phyloP scores from a whole-genome alignment of 2,888 invertebrate genomes.

The Quadroppia sp. region DNA sequence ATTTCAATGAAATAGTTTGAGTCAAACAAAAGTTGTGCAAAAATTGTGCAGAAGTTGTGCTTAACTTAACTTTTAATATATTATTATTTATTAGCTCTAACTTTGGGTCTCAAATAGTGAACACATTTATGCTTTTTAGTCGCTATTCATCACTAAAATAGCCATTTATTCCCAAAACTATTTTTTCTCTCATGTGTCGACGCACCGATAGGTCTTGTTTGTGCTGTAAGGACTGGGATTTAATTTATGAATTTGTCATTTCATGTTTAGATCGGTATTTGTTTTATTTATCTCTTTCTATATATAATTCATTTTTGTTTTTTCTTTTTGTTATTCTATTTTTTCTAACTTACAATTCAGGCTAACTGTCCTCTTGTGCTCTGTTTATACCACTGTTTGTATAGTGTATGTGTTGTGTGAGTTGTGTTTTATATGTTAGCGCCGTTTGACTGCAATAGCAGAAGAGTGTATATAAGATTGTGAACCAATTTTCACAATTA shows the following conservation, averaged over 20 bases:
- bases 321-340: background rate
- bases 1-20: too few species aligned
- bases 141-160: background rate
- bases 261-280: slow-evolving; percentile 12
- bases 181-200: background rate
- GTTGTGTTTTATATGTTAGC: too few species aligned
- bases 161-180: background rate
- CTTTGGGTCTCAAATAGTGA: background rate
- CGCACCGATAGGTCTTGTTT: background rate
- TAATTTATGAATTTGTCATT: slow-evolving; percentile 18
- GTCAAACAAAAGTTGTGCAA: too few species aligned
- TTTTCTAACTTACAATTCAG: too few species aligned
- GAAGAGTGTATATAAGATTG: too few species aligned
- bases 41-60: background rate
- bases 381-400: too few species aligned
- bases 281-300: background rate
- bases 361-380: too few species aligned
- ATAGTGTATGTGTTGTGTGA: too few species aligned
- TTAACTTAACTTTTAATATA: slow-evolving; percentile 2
- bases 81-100: slow-evolving; percentile 11
- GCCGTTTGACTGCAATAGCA: too few species aligned
- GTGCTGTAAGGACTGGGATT: background rate
- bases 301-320: background rate
- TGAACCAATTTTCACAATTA: too few species aligned
- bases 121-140: slow-evolving; percentile 19